Evolutionary conservation across 2,113 vertebrate genomes (phyloP).

Genomic region (Bos indicus): DNA sequence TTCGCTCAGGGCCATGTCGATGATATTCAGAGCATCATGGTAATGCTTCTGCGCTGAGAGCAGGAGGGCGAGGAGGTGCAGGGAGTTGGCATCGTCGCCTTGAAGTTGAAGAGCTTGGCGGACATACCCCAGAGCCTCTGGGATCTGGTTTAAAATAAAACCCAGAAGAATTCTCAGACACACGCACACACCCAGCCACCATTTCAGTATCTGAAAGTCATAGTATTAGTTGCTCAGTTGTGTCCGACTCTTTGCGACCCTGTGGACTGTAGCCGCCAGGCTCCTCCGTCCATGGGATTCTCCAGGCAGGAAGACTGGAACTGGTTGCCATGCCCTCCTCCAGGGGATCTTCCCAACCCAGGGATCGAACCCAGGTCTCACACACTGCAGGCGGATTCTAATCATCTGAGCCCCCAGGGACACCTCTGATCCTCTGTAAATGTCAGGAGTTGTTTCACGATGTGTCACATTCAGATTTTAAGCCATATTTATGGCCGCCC

Average conservation of each 20-base stretch:
- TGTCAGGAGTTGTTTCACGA: neutral
- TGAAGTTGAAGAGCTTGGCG: slow-evolving; percentile 97
- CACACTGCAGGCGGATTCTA: neutral
- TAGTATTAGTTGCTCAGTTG: neutral
- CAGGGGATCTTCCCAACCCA: neutral
- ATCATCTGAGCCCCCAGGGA: neutral
- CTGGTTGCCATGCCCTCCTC: neutral
- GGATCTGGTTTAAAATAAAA: slow-evolving; percentile 85
- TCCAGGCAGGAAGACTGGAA: neutral
- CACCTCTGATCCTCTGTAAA: neutral
- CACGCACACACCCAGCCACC: neutral
- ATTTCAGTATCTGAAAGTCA: neutral
- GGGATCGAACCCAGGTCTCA: neutral
- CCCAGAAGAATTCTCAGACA: slow-evolving; percentile 50
- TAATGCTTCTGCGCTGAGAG: slow-evolving; percentile 98
- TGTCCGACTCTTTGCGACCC: neutral
- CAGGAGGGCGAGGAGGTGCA: slow-evolving; percentile 95
- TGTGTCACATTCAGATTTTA: neutral
- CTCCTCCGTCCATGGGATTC: neutral
- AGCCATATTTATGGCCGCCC: neutral
- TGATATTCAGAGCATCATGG: slow-evolving; percentile 96
- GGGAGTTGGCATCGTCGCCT: slow-evolving; percentile 95
- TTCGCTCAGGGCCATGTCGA: slow-evolving; percentile 98
- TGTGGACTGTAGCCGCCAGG: neutral
- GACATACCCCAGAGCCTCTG: slow-evolving; percentile 96